Percentiles rank a stretch among this genome's conserved stretches.
Conservation (phyloP, 2,888 invertebrate species). For the Machimus rusticus region DNA sequence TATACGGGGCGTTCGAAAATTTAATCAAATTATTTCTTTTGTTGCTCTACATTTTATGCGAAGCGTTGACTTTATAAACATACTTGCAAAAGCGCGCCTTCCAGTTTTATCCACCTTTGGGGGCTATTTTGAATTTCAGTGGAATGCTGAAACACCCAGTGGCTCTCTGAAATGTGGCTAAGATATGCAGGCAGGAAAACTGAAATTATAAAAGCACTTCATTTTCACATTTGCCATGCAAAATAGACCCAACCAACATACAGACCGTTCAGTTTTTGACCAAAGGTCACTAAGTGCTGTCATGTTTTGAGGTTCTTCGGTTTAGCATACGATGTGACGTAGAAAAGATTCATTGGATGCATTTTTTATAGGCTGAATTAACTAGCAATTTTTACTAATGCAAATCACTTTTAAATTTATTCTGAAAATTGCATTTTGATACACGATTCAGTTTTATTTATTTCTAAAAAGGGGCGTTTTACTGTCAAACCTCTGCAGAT, state of each 20-base stretch:
- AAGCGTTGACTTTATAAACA: neutral
- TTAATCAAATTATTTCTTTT: slow-evolving; percentile 7
- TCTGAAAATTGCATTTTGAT: neutral
- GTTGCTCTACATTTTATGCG: slow-evolving; percentile 25
- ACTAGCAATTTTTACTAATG: neutral
- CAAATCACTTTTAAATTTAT: neutral
- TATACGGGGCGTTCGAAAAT: slow-evolving; percentile 6
- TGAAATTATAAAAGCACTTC: neutral
- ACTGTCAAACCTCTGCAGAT: neutral
- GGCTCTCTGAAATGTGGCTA: neutral
- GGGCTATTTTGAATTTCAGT: slow-evolving; percentile 4
- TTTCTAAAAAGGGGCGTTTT: neutral
- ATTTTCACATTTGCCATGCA: neutral
- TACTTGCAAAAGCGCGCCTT: neutral
- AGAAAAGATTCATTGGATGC: neutral
- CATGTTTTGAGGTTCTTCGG: neutral
- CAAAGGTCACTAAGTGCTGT: slow-evolving; percentile 3
- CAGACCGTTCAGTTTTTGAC: neutral
- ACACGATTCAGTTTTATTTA: neutral
- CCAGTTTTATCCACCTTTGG: neutral
- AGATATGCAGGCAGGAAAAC: slow-evolving; percentile 14
- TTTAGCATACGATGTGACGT: neutral
- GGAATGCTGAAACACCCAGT: neutral
- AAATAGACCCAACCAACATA: neutral
- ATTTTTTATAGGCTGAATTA: neutral